These are phyloP conservation scores for Osmoderma eremita DNA, from an alignment of 2,888 invertebrate genomes.

Conservation along the genomic window DNA sequence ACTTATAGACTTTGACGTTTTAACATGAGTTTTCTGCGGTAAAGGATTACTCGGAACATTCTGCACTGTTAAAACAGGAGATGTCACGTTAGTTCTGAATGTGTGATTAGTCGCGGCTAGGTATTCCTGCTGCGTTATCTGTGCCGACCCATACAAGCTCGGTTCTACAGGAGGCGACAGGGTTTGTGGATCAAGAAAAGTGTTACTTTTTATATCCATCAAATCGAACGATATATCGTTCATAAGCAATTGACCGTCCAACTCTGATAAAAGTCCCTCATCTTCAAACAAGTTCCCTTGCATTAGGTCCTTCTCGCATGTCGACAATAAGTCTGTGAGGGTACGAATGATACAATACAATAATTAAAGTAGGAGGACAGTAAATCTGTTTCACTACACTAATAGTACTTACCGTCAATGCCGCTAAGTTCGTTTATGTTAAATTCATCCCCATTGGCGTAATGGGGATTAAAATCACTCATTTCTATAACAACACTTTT, in stretches of 20 bases:
- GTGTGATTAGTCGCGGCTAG: conserved; percentile 29
- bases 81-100: conserved; percentile 16
- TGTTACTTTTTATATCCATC: conserved; percentile 56
- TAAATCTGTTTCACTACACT: conserved; percentile 10
- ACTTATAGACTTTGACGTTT: conserved; percentile 9
- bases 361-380: neutral
- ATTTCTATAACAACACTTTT: conserved; percentile 58
- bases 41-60: conserved; percentile 44
- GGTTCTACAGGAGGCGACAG: conserved; percentile 48
- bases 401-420: conserved; percentile 71
- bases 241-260: conserved; percentile 64
- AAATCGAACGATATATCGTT: conserved; percentile 65
- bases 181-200: conserved; percentile 53
- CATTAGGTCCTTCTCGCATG: conserved; percentile 75
- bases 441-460: conserved; percentile 69
- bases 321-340: conserved; percentile 72
- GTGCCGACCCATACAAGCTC: conserved; percentile 31
- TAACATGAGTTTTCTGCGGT: conserved; percentile 45
- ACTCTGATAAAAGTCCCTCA: conserved; percentile 64
- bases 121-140: conserved; percentile 33
- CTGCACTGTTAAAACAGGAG: conserved; percentile 53
- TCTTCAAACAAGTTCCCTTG: conserved; percentile 66
- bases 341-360: conserved; percentile 48
- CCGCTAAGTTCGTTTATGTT: conserved; percentile 75
- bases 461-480: conserved; percentile 62